phyloP scores from a whole-genome alignment of 2,888 invertebrate species.

The Phytoseiulus persimilis region DNA sequence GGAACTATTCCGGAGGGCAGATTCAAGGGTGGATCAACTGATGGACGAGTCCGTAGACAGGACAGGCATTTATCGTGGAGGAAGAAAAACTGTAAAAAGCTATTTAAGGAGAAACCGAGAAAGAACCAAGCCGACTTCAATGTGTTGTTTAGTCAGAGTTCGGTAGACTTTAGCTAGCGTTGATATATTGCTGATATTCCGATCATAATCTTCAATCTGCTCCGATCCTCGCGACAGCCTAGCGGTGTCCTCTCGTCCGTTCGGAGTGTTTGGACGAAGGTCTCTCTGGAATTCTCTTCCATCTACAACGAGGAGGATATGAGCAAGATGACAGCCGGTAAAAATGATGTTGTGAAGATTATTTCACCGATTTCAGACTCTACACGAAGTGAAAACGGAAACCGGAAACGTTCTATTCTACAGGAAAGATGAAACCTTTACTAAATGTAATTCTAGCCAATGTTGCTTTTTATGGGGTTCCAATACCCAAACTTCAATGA shows the following conservation, averaged over 20 bases:
- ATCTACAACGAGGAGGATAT: not conserved
- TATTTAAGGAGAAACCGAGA: not conserved
- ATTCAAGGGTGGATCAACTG: not conserved
- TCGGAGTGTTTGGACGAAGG: too few relatives aligned
- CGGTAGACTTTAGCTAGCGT: not conserved
- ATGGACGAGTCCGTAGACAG: not conserved
- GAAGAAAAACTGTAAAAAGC: not conserved
- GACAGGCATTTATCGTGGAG: not conserved
- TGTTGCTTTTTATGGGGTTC: not conserved
- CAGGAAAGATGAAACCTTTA: not conserved
- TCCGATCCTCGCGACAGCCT: not conserved
- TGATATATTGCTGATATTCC: not conserved
- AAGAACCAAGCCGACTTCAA: not conserved
- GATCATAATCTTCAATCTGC: not conserved
- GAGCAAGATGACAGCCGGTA: not conserved
- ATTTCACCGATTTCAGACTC: not conserved
- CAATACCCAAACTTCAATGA: not conserved
- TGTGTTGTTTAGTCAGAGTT: not conserved
- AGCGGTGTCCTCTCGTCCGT: too few relatives aligned
- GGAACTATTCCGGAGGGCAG: not conserved
- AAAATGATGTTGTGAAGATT: not conserved
- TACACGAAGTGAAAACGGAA: not conserved
- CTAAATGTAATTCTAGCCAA: slow-evolving; percentile 5
- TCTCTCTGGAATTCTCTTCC: not conserved
- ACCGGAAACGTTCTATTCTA: not conserved